Evolutionary conservation across 2,113 vertebrate species (phyloP).

Genomic region (Cynoglossus semilaevis): DNA sequence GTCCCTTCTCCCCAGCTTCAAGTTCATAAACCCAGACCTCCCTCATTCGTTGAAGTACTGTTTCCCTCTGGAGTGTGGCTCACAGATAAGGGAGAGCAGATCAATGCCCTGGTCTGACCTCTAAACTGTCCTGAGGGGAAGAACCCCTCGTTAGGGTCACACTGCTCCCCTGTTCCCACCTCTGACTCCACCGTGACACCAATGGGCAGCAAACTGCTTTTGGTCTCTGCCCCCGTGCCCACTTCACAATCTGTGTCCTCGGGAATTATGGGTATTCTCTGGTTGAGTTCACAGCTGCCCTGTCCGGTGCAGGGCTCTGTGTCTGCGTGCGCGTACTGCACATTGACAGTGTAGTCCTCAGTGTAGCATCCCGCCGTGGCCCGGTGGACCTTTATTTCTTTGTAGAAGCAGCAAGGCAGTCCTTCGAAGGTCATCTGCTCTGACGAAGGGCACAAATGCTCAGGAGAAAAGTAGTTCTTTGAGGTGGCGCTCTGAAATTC

Average conservation of each 20-base stretch:
- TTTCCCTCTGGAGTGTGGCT: constrained; percentile 62
- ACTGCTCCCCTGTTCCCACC: constrained; percentile 58
- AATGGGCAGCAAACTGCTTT: constrained; percentile 60
- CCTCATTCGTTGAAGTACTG: constrained; percentile 68
- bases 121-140: constrained; percentile 71
- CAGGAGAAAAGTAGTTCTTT: constrained; percentile 80
- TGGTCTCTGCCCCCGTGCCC: constrained; percentile 66
- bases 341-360: constrained; percentile 91
- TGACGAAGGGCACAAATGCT: constrained; percentile 82
- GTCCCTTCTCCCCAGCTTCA: constrained; percentile 7
- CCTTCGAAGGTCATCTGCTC: constrained; percentile 83
- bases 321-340: constrained; percentile 88
- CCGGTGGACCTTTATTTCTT: constrained; percentile 87
- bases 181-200: constrained; percentile 55
- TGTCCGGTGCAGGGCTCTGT: constrained; percentile 72
- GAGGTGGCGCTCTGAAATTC: constrained; percentile 74
- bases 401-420: constrained; percentile 94
- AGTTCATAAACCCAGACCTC: constrained; percentile 45
- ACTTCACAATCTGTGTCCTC: constrained; percentile 88
- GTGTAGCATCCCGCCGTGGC: constrained; percentile 74
- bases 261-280: constrained; percentile 93
- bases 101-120: constrained; percentile 71
- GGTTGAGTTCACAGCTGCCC: constrained; percentile 82
- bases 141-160: constrained; percentile 68
- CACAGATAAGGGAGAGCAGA: constrained; percentile 66